A percentile compares a stretch with the other conserved stretches of the same genome.
Conservation (phyloP, 2,797 vertebrate species). For the Prionace glauca region DNA sequence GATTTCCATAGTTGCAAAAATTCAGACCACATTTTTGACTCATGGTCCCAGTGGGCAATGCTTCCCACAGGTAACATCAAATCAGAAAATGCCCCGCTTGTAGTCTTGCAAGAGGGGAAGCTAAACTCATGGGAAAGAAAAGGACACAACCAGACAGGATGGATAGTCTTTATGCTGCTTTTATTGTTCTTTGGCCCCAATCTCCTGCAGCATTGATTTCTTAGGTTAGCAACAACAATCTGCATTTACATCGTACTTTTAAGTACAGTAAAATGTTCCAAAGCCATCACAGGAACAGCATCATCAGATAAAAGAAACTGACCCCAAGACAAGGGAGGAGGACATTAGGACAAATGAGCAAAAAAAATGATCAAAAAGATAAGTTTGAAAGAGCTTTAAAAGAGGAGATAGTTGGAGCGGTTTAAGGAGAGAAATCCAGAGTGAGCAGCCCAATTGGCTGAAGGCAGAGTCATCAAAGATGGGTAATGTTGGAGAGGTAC, state of each 20-base stretch:
- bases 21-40: background rate
- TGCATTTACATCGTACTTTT: background rate
- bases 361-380: background rate
- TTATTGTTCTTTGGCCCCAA: background rate
- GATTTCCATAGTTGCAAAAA: no score
- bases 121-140: background rate
- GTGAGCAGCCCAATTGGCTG: background rate
- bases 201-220: background rate
- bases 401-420: background rate
- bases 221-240: background rate
- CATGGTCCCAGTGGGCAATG: background rate
- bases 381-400: background rate
- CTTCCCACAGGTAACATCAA: background rate
- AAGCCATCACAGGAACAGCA: background rate
- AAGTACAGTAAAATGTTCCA: background rate
- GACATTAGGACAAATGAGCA: background rate
- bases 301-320: background rate
- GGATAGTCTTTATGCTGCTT: background rate
- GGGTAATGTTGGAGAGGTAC: background rate
- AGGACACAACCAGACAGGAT: no score
- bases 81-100: background rate
- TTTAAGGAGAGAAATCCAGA: background rate
- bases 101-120: background rate
- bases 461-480: background rate
- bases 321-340: background rate